These are phyloP conservation scores for Sitophilus oryzae DNA, from an alignment of 1,140 invertebrate species.

Conservation along the genomic window DNA sequence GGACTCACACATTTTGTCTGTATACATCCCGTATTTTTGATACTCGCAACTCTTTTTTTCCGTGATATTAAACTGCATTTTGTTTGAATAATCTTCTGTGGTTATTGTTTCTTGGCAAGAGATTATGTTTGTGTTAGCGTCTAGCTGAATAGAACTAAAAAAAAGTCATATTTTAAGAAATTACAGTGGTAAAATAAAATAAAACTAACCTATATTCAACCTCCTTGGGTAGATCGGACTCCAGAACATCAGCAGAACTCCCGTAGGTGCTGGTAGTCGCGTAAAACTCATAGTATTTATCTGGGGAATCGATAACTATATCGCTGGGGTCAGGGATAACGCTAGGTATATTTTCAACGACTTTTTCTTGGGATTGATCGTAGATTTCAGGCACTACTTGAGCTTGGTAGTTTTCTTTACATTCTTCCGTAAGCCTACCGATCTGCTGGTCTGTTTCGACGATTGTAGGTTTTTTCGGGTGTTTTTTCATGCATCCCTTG, in stretches of 20 bases:
- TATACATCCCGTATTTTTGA: slow-evolving; percentile 34
- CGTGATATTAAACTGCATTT: slow-evolving; percentile 32
- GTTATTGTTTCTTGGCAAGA: slow-evolving; percentile 13
- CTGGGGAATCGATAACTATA: slow-evolving; percentile 13
- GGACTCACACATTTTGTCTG: slow-evolving; percentile 40
- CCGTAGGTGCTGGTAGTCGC: slow-evolving; percentile 22
- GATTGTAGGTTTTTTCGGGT: slow-evolving; percentile 11
- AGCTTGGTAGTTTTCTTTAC: slow-evolving; percentile 39
- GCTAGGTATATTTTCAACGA: slow-evolving; percentile 15
- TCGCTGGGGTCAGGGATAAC: slow-evolving; percentile 5
- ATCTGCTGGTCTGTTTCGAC: slow-evolving; percentile 4
- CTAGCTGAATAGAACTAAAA: slow-evolving; percentile 30
- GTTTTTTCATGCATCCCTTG: slow-evolving; percentile 19
- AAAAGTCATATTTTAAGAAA: neutral
- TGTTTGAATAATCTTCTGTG: slow-evolving; percentile 24
- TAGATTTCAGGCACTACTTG: slow-evolving; percentile 39
- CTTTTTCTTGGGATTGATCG: slow-evolving; percentile 22
- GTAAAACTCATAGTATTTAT: slow-evolving; percentile 27
- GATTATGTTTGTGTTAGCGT: slow-evolving; percentile 26
- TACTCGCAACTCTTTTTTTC: slow-evolving; percentile 35
- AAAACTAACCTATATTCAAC: slow-evolving; percentile 40
- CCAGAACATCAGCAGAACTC: slow-evolving; percentile 20
- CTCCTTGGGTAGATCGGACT: slow-evolving; percentile 38
- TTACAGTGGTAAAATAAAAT: no score
- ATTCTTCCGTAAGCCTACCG: slow-evolving; percentile 28